phyloP scores from a whole-genome alignment of 2,888 invertebrate species.

The Ormyrus nitidulus region DNA sequence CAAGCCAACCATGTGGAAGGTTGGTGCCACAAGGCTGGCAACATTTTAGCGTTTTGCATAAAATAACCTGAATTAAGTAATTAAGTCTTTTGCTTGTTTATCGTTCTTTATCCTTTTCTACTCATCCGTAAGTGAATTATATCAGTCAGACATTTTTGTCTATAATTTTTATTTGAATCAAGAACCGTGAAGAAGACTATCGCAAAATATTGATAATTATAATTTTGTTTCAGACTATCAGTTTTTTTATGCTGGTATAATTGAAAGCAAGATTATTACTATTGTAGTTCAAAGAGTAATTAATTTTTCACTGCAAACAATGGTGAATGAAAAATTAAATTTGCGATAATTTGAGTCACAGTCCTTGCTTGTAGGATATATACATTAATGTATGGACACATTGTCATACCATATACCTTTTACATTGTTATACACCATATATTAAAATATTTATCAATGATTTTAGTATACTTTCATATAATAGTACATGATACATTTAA shows the following conservation, averaged over 20 bases:
- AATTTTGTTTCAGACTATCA: neutral
- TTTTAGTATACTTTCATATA: slow-evolving; percentile 63
- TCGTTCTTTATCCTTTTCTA: slow-evolving; percentile 15
- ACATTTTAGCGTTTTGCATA: slow-evolving; percentile 45
- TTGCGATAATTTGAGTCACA: slow-evolving; percentile 19
- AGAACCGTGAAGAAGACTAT: slow-evolving; percentile 71
- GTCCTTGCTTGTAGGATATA: slow-evolving; percentile 54
- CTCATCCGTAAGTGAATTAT: slow-evolving; percentile 23
- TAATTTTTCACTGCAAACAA: no score
- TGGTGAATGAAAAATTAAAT: slow-evolving; percentile 13
- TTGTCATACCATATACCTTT: slow-evolving; percentile 57
- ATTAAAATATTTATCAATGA: slow-evolving; percentile 62
- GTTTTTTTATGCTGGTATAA: neutral
- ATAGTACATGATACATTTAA: slow-evolving; percentile 59
- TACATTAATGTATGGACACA: slow-evolving; percentile 59
- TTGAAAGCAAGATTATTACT: no score
- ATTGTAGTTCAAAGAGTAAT: no score
- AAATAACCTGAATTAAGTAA: slow-evolving; percentile 24
- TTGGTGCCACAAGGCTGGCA: slow-evolving; percentile 62
- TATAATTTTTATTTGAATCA: slow-evolving; percentile 70
- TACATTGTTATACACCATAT: slow-evolving; percentile 59
- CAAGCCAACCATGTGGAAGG: slow-evolving; percentile 61
- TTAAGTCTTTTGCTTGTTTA: slow-evolving; percentile 41
- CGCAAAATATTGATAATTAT: slow-evolving; percentile 65
- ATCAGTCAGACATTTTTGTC: slow-evolving; percentile 48